Conservation (phyloP, 2,797 vertebrate genomes). For the Brachymystax lenok region DNA sequence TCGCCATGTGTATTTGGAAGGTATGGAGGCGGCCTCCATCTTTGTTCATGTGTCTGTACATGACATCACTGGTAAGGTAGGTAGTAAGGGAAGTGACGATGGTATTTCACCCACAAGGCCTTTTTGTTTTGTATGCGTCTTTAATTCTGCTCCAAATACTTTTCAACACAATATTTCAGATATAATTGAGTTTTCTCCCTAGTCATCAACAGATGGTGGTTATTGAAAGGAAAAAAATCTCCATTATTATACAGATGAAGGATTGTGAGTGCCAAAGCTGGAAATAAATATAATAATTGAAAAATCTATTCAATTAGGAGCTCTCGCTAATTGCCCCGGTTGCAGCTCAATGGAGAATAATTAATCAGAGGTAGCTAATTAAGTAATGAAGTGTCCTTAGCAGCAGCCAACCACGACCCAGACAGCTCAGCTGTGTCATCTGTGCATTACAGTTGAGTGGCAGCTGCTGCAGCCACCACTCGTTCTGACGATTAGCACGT, state of each 20-base stretch:
- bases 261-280: neutral
- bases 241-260: neutral
- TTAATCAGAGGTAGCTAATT: neutral
- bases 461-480: too few relatives aligned
- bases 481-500: too few relatives aligned
- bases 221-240: neutral
- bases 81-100: constrained; percentile 51
- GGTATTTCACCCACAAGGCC: too few relatives aligned
- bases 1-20: constrained; percentile 96
- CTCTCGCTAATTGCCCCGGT: neutral
- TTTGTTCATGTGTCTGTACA: constrained; percentile 94
- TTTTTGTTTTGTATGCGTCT: too few relatives aligned
- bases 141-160: neutral
- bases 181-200: neutral
- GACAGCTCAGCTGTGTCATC: neutral
- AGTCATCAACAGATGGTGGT: neutral
- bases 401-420: neutral
- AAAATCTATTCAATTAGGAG: neutral
- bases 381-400: neutral
- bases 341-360: neutral
- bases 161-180: neutral
- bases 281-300: neutral
- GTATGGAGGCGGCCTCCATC: constrained; percentile 97
- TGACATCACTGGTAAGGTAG: constrained; percentile 98
- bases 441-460: too few relatives aligned